Evolutionary conservation across 2,113 vertebrate species (phyloP).

Genomic region (Bubo blakistoni): DNA sequence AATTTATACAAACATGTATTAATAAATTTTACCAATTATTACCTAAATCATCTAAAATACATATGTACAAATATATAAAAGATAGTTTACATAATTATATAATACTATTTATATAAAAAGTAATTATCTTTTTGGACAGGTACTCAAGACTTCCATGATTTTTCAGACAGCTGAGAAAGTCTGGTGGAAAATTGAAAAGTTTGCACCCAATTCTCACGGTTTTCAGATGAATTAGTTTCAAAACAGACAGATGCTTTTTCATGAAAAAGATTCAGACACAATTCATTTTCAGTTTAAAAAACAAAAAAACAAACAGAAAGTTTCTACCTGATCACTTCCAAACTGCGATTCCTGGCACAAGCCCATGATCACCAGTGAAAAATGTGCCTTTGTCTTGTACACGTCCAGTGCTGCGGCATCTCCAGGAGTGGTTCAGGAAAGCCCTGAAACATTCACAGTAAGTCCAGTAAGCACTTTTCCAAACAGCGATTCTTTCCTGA

Average conservation of each 20-base stretch:
- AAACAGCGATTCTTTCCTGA: not conserved
- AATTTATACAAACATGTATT: not conserved
- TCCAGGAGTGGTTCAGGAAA: not conserved
- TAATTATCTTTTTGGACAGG: not conserved
- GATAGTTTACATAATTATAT: too few relatives aligned
- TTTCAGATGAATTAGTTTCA: not conserved
- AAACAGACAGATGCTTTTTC: not conserved
- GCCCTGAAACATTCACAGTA: not conserved
- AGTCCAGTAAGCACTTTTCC: not conserved
- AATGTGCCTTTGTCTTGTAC: not conserved
- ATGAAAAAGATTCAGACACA: not conserved
- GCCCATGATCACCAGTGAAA: not conserved
- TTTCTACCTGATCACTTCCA: not conserved
- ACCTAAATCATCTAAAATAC: not conserved
- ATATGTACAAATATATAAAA: not conserved
- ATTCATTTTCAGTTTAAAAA: not conserved
- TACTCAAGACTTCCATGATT: not conserved
- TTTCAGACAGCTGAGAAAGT: not conserved
- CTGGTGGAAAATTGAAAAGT: not conserved
- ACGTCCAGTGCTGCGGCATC: not conserved
- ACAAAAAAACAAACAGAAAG: not conserved
- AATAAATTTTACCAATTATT: too few relatives aligned
- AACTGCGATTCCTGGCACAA: not conserved
- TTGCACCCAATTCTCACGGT: not conserved
- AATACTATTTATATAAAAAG: not conserved